A percentile compares a stretch with the other conserved stretches of the same genome.
These are phyloP conservation scores for Zaprionus bogoriensis DNA, from an alignment of 2,888 invertebrate genomes.

Conservation along the genomic window DNA sequence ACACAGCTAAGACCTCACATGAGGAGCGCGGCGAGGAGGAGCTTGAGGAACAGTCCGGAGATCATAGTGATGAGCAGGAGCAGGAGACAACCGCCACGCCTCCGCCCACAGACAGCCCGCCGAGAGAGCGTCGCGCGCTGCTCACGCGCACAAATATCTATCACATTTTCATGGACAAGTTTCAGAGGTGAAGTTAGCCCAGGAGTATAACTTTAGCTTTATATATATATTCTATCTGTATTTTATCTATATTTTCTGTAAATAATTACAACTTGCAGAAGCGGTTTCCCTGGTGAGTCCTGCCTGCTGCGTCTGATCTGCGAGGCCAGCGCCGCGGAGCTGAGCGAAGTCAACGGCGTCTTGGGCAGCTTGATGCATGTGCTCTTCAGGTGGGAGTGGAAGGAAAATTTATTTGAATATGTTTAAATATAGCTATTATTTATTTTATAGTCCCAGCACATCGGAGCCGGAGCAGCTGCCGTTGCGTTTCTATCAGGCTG, in stretches of 20 bases:
- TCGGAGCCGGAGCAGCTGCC: conserved; percentile 76
- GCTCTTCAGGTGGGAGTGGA: conserved; percentile 86
- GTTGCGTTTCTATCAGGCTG: conserved; percentile 77
- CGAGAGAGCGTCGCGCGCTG: conserved; percentile 49
- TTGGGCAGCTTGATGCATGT: conserved; percentile 87
- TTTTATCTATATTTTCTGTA: too few species aligned
- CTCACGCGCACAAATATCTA: conserved; percentile 71
- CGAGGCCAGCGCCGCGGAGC: conserved; percentile 84
- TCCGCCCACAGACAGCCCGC: neutral
- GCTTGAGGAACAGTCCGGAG: neutral
- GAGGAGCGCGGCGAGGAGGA: neutral
- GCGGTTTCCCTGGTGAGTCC: conserved; percentile 84
- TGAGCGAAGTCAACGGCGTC: conserved; percentile 85
- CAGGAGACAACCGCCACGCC: conserved; percentile 4
- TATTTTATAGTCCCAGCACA: conserved; percentile 70
- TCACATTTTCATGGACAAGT: conserved; percentile 63
- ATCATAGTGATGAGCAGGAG: conserved; percentile 2
- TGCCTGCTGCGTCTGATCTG: conserved; percentile 88
- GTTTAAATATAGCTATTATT: rapidly evolving
- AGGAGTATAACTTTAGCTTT: neutral
- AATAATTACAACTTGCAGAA: conserved; percentile 44
- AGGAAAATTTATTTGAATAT: neutral
- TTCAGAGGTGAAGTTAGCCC: conserved; percentile 50
- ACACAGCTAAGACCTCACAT: neutral
- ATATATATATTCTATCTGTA: neutral